Base-by-base conservation (phyloP, 2,797 vertebrate genomes). In the Microctenopoma steveboyesi region DNA sequence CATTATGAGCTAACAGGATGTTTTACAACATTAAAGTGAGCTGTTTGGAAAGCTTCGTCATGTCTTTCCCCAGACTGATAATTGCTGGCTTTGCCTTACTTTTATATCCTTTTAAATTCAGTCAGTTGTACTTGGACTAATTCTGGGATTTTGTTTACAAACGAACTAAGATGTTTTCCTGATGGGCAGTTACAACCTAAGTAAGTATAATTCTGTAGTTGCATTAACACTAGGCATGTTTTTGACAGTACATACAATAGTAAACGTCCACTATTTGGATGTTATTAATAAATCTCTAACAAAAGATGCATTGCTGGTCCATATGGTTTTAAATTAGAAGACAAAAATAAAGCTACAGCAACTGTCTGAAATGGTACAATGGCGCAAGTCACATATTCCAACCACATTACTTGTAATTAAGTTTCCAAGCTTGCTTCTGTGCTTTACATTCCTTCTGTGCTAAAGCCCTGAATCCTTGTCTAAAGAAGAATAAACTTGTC, bases 1-100 rank as follows among this genome's bases (percentile, higher is more conserved):
- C 74, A 74, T 37, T 82, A 50, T 87, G 79, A 83, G 43, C 10
- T 40, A 84, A 88, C 79, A 88, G 88, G 90, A 91, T 86, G 83
- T 90, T 89, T 89, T 83, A 74, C 63, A 90, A 91, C 30, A 40
- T 42, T 11, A 14, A n/a, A 64, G 39, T 16, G 39, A 57, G n/a
- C 40, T 49, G 33, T 74, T 71, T 51, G 30, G 42, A 54, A 7
- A 65, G 47, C 65, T 76, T 81, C 11, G 13, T 49, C 10, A 58
- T 4, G 16, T 64, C 25, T 5, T 3, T 48, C 37, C 51, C 27
- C n/a, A 43, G 10, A 25, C 11, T 45, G n/a, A 62, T 68, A 18
- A 52, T 27, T 14, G 9, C 13, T 42, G 53, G 3, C 12, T 56
- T 11, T 42, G 12, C n/a, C 7, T 56, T 14, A 42, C 11, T 68